These are phyloP conservation scores for Biston stratarius DNA, from an alignment of 2,888 invertebrate genomes.

Conservation along the genomic window DNA sequence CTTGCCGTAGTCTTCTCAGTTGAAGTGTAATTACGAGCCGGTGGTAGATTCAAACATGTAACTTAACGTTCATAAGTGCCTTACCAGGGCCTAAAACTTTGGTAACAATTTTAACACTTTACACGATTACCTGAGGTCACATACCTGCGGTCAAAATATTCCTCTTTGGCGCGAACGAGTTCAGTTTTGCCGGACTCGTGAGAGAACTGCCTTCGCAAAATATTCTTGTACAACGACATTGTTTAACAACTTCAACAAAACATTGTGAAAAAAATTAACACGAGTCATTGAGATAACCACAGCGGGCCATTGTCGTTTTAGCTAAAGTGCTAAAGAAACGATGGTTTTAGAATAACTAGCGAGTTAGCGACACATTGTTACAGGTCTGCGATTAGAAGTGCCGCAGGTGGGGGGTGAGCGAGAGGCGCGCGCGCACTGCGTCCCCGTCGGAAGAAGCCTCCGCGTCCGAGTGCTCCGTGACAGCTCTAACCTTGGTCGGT, in stretches of 20 bases:
- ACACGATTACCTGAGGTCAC: conserved; percentile 30
- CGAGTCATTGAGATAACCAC: conserved; percentile 14
- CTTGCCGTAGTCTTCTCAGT: too few species aligned
- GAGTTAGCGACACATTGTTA: conserved; percentile 27
- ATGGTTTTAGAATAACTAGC: conserved; percentile 37
- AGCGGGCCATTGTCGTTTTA: conserved; percentile 18
- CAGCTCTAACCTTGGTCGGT: conserved; percentile 73
- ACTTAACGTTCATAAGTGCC: too few species aligned
- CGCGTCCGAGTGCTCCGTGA: conserved; percentile 59
- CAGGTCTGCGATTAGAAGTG: conserved; percentile 35
- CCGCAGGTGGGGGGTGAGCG: conserved; percentile 46
- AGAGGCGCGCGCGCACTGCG: conserved; percentile 57
- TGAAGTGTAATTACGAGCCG: too few species aligned
- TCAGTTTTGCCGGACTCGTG: conserved; percentile 80
- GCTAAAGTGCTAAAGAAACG: conserved; percentile 35
- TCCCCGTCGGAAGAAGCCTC: conserved; percentile 61
- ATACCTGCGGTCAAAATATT: conserved; percentile 77
- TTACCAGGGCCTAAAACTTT: background rate
- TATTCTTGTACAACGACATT: conserved; percentile 52
- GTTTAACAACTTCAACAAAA: conserved; percentile 28
- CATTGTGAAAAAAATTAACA: conserved; percentile 27
- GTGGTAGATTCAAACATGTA: too few species aligned
- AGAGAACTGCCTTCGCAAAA: conserved; percentile 78
- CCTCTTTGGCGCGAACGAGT: conserved; percentile 71
- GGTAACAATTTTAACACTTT: background rate